A percentile compares a stretch with the other conserved stretches of the same genome.
These are phyloP conservation scores for Hemiprocne comata DNA, from an alignment of 2,113 vertebrate genomes.

Conservation along the genomic window DNA sequence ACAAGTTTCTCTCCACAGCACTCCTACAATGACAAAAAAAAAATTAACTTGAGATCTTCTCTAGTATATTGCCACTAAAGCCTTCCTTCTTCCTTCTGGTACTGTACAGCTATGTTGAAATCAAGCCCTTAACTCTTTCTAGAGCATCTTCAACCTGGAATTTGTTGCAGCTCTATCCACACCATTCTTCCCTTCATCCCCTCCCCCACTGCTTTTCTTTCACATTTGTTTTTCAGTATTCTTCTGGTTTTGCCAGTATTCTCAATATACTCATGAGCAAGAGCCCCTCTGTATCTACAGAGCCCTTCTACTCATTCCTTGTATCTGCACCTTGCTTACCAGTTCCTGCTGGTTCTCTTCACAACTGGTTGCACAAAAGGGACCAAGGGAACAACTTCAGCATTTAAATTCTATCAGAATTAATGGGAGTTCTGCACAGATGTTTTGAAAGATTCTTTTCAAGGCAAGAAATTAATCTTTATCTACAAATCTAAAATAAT, in stretches of 20 bases:
- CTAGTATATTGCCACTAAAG: neutral
- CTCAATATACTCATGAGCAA: neutral
- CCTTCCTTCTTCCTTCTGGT: neutral
- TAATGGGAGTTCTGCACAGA: neutral
- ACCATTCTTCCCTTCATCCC: neutral
- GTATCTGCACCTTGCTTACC: neutral
- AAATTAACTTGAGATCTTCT: neutral
- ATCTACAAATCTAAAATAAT: neutral
- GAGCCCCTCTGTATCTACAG: neutral
- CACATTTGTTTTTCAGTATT: neutral
- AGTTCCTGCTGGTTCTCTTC: neutral
- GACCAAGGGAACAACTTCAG: neutral
- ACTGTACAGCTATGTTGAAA: neutral
- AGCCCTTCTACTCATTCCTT: neutral
- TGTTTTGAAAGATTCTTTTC: neutral
- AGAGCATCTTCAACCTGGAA: neutral
- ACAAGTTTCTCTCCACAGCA: neutral
- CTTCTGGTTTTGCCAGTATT: neutral
- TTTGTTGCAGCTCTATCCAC: neutral
- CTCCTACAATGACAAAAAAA: neutral
- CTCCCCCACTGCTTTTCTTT: neutral
- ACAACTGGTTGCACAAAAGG: neutral
- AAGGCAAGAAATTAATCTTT: neutral
- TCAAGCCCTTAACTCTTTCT: neutral
- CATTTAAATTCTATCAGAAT: neutral